Evolutionary conservation across 2,113 vertebrate species (phyloP).

Genomic region (Arothron firmamentum): DNA sequence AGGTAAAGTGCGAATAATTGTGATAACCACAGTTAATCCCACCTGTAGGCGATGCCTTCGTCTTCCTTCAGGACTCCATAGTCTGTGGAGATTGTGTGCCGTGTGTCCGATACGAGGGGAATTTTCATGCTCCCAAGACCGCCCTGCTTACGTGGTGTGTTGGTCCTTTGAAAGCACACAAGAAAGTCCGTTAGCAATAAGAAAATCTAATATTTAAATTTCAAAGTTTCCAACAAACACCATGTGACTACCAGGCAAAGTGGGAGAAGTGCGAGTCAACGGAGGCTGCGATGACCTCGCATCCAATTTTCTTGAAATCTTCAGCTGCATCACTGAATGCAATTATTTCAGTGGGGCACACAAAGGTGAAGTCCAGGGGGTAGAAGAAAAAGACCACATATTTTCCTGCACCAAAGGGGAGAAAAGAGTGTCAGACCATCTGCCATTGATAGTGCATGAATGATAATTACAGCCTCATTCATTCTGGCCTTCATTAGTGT

Average conservation of each 20-base stretch:
- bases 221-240: not conserved
- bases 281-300: conserved; percentile 93
- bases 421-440: not conserved
- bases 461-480: conserved; percentile 11
- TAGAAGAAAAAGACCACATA: conserved; percentile 97
- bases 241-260: conserved; percentile 82
- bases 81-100: conserved; percentile 82
- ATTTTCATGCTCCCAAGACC: conserved; percentile 94
- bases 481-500: conserved; percentile 26
- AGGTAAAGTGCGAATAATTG: not conserved
- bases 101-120: conserved; percentile 87
- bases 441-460: not conserved
- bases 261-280: conserved; percentile 98
- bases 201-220: not conserved
- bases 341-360: conserved; percentile 97
- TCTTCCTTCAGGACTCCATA: conserved; percentile 95
- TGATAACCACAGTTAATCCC: conserved; percentile 6
- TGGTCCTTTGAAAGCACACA: conserved; percentile 75
- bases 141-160: conserved; percentile 90
- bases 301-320: conserved; percentile 90
- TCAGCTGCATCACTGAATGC: conserved; percentile 92
- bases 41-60: conserved; percentile 96
- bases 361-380: conserved; percentile 96
- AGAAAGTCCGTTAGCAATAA: not conserved
- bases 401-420: conserved; percentile 77